Evolutionary conservation across 1,140 invertebrate genomes (phyloP), one percentile per base, ranked within the genome.

Genomic region (Leptinotarsa defecta): DNA sequence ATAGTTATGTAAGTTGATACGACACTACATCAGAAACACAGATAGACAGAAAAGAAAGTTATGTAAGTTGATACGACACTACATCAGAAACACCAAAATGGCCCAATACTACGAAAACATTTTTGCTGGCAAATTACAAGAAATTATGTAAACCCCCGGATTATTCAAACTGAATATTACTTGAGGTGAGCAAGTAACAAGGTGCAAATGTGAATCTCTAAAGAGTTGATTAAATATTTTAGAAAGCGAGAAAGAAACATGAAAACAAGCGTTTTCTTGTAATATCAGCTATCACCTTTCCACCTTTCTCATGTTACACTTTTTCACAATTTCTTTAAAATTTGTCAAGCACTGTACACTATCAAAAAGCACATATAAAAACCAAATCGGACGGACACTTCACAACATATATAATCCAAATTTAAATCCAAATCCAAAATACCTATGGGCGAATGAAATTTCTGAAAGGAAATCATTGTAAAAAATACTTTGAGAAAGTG

Each of bases 391-490:
- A 22, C 15, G 17, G 63, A 71, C 61, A 74, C 73, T 71, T 77
- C 74, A 74, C 72, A 77, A 70, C 22, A 75, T 67, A 13, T 72
- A 61, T n/a, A 27, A 74, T 68, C 22, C 43, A 61, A 69, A 71
- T 20, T 67, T 17, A 22, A 75, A 75, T 67, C 63, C 71, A 73
- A 73, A 43, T 43, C 34, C 34, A 43, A 43, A 43, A 73, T 73
- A 73, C 71, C 71, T 73, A 73, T 48, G 13, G 49, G 19, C 52
- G 67, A 62, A 76, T 73, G 72, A 78, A 73, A 19, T 22, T 48
- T 62, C 77, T 74, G 52, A 68, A 76, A 78, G 71, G 72, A 48
- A 71, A 70, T 71, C 34, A 71, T 17, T 74, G 72, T 76, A 27
- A 43, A 17, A 15, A 15, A 34, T 63, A 20, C 3, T 20, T 52